These are phyloP conservation scores for Lucilia cuprina DNA, from an alignment of 1,140 invertebrate species.

Conservation along the genomic window DNA sequence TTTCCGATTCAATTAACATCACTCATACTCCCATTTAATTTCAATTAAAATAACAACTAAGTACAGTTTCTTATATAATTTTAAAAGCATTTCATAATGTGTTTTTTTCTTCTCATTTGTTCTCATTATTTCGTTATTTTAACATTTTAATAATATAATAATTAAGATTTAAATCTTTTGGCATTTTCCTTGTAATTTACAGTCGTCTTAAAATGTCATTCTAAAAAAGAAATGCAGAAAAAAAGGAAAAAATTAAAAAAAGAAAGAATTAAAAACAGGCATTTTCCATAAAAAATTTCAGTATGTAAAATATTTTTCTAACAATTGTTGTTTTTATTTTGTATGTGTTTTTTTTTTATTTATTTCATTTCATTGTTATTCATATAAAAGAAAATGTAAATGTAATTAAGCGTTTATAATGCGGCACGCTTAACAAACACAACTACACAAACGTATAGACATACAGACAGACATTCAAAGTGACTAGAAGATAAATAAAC, in stretches of 20 bases:
- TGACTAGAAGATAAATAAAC: background rate
- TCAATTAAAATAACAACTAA: background rate
- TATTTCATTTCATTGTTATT: conserved; percentile 6
- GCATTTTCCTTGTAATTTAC: conserved; percentile 6
- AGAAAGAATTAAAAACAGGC: conserved; percentile 10
- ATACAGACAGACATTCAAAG: background rate
- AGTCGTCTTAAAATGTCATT: conserved; percentile 10
- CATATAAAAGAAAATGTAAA: conserved; percentile 12
- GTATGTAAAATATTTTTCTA: background rate
- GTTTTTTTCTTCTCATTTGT: background rate
- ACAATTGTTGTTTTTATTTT: background rate
- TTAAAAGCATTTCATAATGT: background rate
- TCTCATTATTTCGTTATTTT: background rate
- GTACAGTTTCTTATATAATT: background rate
- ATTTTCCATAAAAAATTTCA: conserved; percentile 2
- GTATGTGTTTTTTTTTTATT: background rate
- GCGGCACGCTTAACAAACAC: background rate
- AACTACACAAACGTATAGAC: background rate
- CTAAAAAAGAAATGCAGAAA: background rate
- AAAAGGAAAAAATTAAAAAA: background rate
- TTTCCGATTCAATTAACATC: background rate
- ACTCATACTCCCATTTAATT: background rate
- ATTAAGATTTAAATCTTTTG: conserved; percentile 7
- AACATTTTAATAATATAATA: background rate
- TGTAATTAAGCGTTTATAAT: conserved; percentile 18